Base-by-base conservation (phyloP, 1,140 invertebrate species). In the Drosophila bocki region DNA sequence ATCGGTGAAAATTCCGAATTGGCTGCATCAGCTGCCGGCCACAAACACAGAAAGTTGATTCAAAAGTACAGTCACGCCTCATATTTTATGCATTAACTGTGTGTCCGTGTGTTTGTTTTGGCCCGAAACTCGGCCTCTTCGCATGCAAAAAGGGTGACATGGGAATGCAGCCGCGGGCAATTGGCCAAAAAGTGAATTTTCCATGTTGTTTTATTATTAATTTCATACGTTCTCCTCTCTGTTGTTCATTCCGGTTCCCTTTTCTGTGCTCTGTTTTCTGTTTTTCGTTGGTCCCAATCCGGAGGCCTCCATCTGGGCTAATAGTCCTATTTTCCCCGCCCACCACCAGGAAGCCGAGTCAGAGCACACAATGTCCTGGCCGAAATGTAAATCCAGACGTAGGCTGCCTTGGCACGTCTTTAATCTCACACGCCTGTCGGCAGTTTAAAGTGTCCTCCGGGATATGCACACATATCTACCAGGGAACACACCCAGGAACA, bases 131-230 rank as follows among this genome's bases (percentile, higher is more conserved):
- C 39, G 33, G 22, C 22, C 33, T 44, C 32, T 13, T 45, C 35
- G 35, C 44, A 78, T 84, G 76, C 81, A 58, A 77, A 84, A 82
- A 63, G 78, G 71, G 58, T 65, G 63, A 78, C 62, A 57, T 80
- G 77, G 47, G 58, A 82, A 75, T 80, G 74, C 79, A 82, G 78
- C 78, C 51, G 50, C 47, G 51, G 58, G 60, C 76, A 83, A 74
- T 88, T 71, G 84, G 64, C 67, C 71, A 84, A 77, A 78, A 88
- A 83, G 72, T 83, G 77, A 88, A 71, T 88, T 78, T 88, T 81
- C 65, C 72, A 44, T 84, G 77, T 90, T 88, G 81, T 90, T 88
- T 88, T 90, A 88, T 88, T 88, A 88, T 88, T 88, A 87, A 83
- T 87, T 83, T 86, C 65, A 63, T 79, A 65, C 60, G 60, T 78